Base-by-base conservation (phyloP, 1,140 invertebrate genomes). In the Cydia fagiglandana region DNA sequence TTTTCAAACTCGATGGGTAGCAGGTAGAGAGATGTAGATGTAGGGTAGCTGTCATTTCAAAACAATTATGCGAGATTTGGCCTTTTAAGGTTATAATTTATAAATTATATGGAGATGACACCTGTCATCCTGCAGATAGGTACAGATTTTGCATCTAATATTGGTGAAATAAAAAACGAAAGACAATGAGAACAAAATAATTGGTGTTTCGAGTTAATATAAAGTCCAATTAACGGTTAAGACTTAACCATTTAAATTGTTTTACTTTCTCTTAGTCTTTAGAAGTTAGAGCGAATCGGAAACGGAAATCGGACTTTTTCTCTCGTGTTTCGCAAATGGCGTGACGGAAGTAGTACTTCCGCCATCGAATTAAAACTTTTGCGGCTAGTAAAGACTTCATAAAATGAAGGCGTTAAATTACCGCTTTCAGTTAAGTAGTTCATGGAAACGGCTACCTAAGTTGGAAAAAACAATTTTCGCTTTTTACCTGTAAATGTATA, bases 291-390 rank as follows among this genome's bases (percentile, higher is more conserved):
- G 56, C 20, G 56, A 61, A 61, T 61, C 56, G 56, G 20, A 61
- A 61, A 24, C 56, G 56, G 56, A 61, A 61, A 61, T 61, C 56
- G n/a, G 56, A 61, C 56, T 61, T 61, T 61, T 61, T 61, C 56
- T 61, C 9, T 24, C 20, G 56, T 61, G 56, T 61, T 61, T 61
- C 20, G 56, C 56, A 61, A 61, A 61, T 61, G 56, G 17, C 56
- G 20, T 61, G 56, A 61, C 56, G 56, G 56, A 61, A 61, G 56
- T 24, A 61, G 17, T 24, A 20, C 20, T 61, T 61, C 56, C 56
- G 56, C 56, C 56, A 7, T 24, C 56, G 56, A 61, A 61, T 61
- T 61, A 61, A 61, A 61, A 61, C 56, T 61, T 50, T 61, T 61
- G 20, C 20, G 17, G 17, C 20, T 61, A 10, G 17, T 24, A 24